Base-by-base conservation (phyloP, 37 sponge, comb jelly and placozoan genomes). In the Geodia barretti region DNA sequence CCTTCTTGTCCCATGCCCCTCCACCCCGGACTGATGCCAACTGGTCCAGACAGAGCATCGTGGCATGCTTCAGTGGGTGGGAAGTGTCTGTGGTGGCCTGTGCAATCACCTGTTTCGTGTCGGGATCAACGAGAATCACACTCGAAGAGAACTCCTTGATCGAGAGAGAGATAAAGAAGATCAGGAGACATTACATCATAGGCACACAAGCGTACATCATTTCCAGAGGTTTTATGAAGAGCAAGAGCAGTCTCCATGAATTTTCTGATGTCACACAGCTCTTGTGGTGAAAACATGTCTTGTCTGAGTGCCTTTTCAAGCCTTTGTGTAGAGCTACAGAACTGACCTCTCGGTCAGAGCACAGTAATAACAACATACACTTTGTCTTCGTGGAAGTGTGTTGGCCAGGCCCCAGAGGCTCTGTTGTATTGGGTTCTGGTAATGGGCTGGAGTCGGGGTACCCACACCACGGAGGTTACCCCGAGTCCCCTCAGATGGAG, bases 41-140 rank as follows among this genome's bases (percentile, higher is more conserved):
- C n/a, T 71, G 26, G 69, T 92, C 93, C 62, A 99, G 87, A 66
- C 93, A 94, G 19, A 80, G 73, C 95, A 99, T 97, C 7, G 92
- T 87, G 2, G 99, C 93, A 86, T 95, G 96, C 28, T 89, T 75
- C 3, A 94, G 76, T 20, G 85, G 90, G 69, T 90, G 91, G 11
- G 25, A 20, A 21, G 64, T n/a, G 29, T 60, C 64, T 17, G 85
- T 70, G 62, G 38, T 66, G 4, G 68, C 82, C 41, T 60, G 79
- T 60, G 98, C 95, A 39, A 95, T 62, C 4, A 95, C 72, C 25
- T 39, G 25, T 24, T 43, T 37, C 0, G 66, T 63, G 0, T 14
- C 38, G 7, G 95, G 91, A 78, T 95, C 93, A 0, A 95, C 91
- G 37, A 97, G 84, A 17, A 95, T 86, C 2, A 89, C 91, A 58